Evolutionary conservation across 2,888 invertebrate species (phyloP).

Genomic region (Cryptocheilus praepositus): DNA sequence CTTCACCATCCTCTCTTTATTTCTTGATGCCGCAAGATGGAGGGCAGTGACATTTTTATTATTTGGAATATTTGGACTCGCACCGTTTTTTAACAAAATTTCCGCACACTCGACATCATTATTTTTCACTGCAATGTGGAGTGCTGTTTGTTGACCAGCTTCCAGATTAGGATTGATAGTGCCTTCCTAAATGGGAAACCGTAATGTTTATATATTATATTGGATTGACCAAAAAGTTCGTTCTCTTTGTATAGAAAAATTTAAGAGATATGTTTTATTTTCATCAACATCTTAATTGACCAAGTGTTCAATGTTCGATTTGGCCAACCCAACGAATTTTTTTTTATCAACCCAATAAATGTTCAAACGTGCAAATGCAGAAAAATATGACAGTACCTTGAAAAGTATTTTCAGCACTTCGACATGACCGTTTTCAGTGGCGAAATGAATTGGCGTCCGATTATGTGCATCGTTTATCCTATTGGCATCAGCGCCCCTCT

Average conservation of each 20-base stretch:
- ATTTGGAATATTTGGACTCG: constrained; percentile 78
- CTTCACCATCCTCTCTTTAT: constrained; percentile 76
- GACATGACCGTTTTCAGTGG: constrained; percentile 76
- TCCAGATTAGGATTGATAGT: constrained; percentile 66
- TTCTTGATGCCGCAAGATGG: constrained; percentile 80
- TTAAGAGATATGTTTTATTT: too few relatives aligned
- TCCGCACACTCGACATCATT: constrained; percentile 77
- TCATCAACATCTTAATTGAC: too few relatives aligned
- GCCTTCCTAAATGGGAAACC: too few relatives aligned
- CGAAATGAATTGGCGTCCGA: constrained; percentile 82
- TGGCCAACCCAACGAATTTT: too few relatives aligned
- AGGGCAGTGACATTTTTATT: constrained; percentile 78
- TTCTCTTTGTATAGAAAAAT: too few relatives aligned
- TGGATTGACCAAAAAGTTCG: too few relatives aligned
- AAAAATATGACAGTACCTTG: constrained; percentile 12
- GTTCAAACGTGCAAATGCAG: too few relatives aligned
- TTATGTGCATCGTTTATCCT: constrained; percentile 77
- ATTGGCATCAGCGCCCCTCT: constrained; percentile 80
- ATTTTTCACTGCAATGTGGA: constrained; percentile 72
- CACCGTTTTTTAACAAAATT: constrained; percentile 77
- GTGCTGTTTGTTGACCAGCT: constrained; percentile 63
- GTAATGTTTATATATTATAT: too few relatives aligned
- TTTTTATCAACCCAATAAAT: too few relatives aligned
- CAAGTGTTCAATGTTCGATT: too few relatives aligned
- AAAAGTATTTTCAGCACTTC: constrained; percentile 61